Conservation (phyloP, 2,113 vertebrate genomes). For the Ophthalmolycus amberensis region DNA sequence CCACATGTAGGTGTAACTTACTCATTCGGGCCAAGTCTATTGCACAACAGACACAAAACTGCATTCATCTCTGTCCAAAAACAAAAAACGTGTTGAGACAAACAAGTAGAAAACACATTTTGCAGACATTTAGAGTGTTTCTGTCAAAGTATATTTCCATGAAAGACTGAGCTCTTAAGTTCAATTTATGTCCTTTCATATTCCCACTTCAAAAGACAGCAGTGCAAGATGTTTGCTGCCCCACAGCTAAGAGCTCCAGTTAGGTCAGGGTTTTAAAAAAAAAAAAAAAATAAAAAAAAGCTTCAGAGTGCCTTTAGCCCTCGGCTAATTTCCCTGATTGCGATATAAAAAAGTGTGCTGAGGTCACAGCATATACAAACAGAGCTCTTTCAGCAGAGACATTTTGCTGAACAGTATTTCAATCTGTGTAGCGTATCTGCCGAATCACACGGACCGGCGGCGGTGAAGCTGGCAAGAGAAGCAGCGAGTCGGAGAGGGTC, state of each 20-base stretch:
- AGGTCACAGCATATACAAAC: constrained; percentile 30
- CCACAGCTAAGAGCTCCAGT: constrained; percentile 29
- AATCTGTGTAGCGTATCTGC: constrained; percentile 15
- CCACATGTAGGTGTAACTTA: constrained; percentile 39
- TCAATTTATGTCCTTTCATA: constrained; percentile 44
- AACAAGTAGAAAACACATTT: constrained; percentile 22
- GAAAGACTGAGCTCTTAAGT: constrained; percentile 31
- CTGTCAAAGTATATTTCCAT: constrained; percentile 34
- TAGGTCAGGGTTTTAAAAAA: constrained; percentile 21
- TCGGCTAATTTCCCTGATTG: constrained; percentile 50
- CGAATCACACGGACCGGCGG: constrained; percentile 24
- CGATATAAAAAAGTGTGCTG: constrained; percentile 39
- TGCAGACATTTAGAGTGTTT: background rate
- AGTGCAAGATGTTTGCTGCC: constrained; percentile 42
- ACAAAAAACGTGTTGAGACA: constrained; percentile 23
- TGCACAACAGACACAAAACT: constrained; percentile 15
- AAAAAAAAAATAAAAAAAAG: constrained; percentile 21
- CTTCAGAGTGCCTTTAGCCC: constrained; percentile 19
- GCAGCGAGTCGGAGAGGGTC: constrained; percentile 24
- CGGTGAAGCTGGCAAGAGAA: constrained; percentile 17
- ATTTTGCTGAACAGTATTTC: constrained; percentile 44
- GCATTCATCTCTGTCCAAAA: constrained; percentile 2
- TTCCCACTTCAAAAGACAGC: constrained; percentile 43
- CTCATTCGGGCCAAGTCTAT: constrained; percentile 41
- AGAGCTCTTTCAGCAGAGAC: background rate